Evolutionary conservation across 2,797 vertebrate species (phyloP).

Genomic region (Siniperca undulata): DNA sequence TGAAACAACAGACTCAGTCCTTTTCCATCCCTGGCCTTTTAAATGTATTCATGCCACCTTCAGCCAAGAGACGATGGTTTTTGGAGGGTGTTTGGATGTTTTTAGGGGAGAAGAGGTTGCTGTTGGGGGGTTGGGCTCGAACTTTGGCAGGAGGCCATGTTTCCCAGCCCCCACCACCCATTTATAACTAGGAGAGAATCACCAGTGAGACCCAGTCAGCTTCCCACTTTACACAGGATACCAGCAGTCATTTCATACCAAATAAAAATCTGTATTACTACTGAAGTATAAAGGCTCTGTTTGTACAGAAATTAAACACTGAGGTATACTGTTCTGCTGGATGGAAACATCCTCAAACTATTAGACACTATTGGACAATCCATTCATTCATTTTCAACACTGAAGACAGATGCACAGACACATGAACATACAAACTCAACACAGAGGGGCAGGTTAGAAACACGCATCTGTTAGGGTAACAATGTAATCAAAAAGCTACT

Average conservation of each 20-base stretch:
- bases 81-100: slow-evolving; percentile 44
- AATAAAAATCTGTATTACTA: neutral
- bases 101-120: slow-evolving; percentile 37
- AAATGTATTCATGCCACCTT: slow-evolving; percentile 44
- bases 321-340: neutral
- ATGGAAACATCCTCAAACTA: neutral
- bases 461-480: too few species aligned
- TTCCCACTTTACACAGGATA: slow-evolving; percentile 34
- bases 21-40: slow-evolving; percentile 5
- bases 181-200: slow-evolving; percentile 46
- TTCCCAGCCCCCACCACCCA: slow-evolving; percentile 66
- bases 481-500: neutral
- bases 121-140: slow-evolving; percentile 47
- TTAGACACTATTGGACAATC: neutral
- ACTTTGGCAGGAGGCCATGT: slow-evolving; percentile 67
- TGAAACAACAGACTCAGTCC: neutral
- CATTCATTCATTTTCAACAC: neutral
- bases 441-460: too few species aligned
- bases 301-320: slow-evolving; percentile 8
- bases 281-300: neutral
- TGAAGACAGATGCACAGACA: neutral
- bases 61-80: slow-evolving; percentile 41
- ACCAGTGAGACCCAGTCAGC: slow-evolving; percentile 33
- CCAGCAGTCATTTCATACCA: slow-evolving; percentile 20
- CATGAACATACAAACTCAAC: neutral